Evolutionary conservation across 2,113 vertebrate genomes (phyloP).

Genomic region (Rhynchomys soricoides): DNA sequence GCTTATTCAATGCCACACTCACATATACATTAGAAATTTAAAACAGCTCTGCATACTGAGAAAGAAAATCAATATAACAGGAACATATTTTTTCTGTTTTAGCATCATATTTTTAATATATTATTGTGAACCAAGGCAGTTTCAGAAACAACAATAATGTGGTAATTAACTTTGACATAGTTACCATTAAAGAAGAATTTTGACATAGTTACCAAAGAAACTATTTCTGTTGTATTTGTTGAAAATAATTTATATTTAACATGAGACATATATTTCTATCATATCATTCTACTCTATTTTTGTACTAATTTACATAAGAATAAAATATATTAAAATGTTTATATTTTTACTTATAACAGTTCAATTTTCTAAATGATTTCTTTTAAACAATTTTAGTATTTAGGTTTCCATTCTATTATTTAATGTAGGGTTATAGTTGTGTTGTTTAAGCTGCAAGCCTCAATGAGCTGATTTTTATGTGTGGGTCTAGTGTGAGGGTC

Average conservation of each 20-base stretch:
- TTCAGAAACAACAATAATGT: not conserved
- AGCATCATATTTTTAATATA: not conserved
- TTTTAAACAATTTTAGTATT: not conserved
- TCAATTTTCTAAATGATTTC: not conserved
- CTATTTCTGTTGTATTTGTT: not conserved
- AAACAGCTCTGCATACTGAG: not conserved
- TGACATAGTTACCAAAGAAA: too few species aligned
- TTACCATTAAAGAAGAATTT: not conserved
- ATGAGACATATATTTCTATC: not conserved
- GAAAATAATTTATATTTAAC: not conserved
- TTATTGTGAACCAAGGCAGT: not conserved
- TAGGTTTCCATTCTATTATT: not conserved
- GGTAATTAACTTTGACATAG: not conserved
- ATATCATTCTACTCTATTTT: not conserved
- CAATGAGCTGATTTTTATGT: not conserved
- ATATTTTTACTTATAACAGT: not conserved
- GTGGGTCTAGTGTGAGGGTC: rapidly evolving
- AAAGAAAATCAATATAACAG: not conserved
- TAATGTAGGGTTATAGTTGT: not conserved
- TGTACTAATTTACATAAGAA: not conserved
- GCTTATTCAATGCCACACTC: not conserved
- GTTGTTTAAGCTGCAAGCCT: not conserved
- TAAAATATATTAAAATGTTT: not conserved
- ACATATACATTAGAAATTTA: not conserved
- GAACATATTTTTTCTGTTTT: not conserved